Evolutionary conservation across 1,140 invertebrate species (phyloP).

Genomic region (Teleogryllus occipitalis): DNA sequence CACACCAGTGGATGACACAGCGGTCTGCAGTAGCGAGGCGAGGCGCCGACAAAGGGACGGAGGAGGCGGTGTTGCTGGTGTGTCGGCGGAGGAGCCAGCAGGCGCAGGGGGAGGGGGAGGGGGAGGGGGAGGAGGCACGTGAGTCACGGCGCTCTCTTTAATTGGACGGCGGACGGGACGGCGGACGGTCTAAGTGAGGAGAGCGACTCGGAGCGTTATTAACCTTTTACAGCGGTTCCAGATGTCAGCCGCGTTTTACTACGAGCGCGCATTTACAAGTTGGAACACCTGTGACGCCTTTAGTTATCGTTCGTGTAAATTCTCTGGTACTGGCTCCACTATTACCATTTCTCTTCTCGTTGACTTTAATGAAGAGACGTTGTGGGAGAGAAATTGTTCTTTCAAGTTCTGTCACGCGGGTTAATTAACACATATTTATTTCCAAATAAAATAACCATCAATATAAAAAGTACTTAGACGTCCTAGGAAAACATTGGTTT

Average conservation of each 20-base stretch:
- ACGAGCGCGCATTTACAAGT: neutral
- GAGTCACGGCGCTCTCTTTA: neutral
- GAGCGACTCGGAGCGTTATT: neutral
- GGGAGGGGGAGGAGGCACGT: neutral
- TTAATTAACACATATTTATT: no score
- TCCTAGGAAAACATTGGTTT: no score
- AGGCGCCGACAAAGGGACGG: no score
- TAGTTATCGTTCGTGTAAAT: constrained; percentile 1
- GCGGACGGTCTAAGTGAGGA: neutral
- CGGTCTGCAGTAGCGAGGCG: no score
- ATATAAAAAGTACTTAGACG: no score
- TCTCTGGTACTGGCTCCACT: neutral
- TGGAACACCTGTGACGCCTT: neutral
- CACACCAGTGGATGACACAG: no score
- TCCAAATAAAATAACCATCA: no score
- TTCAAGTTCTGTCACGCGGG: neutral
- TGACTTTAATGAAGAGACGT: neutral
- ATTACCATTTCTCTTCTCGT: neutral
- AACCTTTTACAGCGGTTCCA: neutral
- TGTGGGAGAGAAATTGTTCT: neutral
- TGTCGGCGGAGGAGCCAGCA: no score
- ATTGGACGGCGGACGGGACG: neutral
- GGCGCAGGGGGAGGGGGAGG: no score
- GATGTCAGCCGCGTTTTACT: neutral
- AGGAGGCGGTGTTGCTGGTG: no score